Percentiles rank a stretch among this genome's conserved stretches.
Conservation (phyloP, 2,113 vertebrate species). For the Phyllostomus discolor region DNA sequence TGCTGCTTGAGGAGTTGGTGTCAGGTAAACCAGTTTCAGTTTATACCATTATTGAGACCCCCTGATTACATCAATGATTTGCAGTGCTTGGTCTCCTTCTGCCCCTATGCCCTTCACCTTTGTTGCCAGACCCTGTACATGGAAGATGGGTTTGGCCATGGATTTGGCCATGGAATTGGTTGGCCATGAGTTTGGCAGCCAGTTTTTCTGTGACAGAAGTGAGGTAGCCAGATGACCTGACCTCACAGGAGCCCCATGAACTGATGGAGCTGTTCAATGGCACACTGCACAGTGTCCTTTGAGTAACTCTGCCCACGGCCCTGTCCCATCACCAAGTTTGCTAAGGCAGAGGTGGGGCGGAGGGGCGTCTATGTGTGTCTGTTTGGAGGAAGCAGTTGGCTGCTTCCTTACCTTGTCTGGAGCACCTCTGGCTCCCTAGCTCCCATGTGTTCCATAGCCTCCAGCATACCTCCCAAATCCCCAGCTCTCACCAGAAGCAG, state of each 20-base stretch:
- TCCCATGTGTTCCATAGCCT: slow-evolving; percentile 81
- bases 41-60: neutral
- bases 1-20: neutral
- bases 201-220: slow-evolving; percentile 80
- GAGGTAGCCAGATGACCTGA: slow-evolving; percentile 78
- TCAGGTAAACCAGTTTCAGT: neutral
- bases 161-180: slow-evolving; percentile 72
- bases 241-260: slow-evolving; percentile 79
- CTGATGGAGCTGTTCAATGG: slow-evolving; percentile 88
- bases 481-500: slow-evolving; percentile 79
- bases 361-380: neutral
- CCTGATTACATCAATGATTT: neutral
- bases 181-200: too few species aligned
- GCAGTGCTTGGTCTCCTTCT: slow-evolving; percentile 83
- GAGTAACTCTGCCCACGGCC: slow-evolving; percentile 83
- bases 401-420: slow-evolving; percentile 88
- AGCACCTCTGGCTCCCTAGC: slow-evolving; percentile 86
- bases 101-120: slow-evolving; percentile 78
- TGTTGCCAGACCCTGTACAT: slow-evolving; percentile 86
- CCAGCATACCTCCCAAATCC: slow-evolving; percentile 83
- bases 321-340: slow-evolving; percentile 89
- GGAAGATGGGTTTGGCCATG: slow-evolving; percentile 77
- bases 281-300: slow-evolving; percentile 82
- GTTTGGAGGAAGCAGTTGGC: slow-evolving; percentile 33
- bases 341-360: slow-evolving; percentile 58